These are phyloP conservation scores for Geotrypetes seraphini DNA, from an alignment of 2,797 vertebrate genomes.

Conservation along the genomic window DNA sequence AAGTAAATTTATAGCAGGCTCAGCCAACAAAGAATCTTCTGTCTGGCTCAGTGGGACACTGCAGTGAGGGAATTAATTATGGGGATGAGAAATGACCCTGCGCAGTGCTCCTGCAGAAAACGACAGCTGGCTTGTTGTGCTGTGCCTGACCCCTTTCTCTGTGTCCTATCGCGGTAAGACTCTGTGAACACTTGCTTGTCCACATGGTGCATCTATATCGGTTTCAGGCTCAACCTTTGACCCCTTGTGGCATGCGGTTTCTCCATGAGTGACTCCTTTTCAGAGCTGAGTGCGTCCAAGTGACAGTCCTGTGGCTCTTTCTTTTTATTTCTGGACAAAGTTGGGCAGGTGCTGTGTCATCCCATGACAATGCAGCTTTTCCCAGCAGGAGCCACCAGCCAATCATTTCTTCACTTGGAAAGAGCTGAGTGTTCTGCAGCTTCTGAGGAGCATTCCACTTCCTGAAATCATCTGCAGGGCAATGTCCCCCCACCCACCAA, in stretches of 20 bases:
- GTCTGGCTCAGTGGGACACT: background rate
- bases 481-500: too few relatives aligned
- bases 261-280: background rate
- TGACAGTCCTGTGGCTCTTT: background rate
- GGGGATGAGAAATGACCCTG: background rate
- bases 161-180: background rate
- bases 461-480: background rate
- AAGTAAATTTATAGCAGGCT: slow-evolving; percentile 1
- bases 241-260: background rate
- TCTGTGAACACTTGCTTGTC: slow-evolving; percentile 4
- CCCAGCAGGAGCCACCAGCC: background rate
- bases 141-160: slow-evolving; percentile 8
- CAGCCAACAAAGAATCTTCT: background rate
- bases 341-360: background rate
- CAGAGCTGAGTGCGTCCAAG: background rate
- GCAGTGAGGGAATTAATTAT: background rate
- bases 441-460: background rate
- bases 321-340: slow-evolving; percentile 2
- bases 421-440: background rate
- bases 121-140: background rate
- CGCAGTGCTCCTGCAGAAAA: slow-evolving; percentile 1
- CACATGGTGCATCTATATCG: background rate
- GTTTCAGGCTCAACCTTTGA: slow-evolving; percentile 10
- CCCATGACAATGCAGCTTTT: background rate
- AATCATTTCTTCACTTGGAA: background rate